Evolutionary conservation across 2,113 vertebrate species (phyloP), one percentile per base, ranked within the genome.

Genomic region (Solea solea): DNA sequence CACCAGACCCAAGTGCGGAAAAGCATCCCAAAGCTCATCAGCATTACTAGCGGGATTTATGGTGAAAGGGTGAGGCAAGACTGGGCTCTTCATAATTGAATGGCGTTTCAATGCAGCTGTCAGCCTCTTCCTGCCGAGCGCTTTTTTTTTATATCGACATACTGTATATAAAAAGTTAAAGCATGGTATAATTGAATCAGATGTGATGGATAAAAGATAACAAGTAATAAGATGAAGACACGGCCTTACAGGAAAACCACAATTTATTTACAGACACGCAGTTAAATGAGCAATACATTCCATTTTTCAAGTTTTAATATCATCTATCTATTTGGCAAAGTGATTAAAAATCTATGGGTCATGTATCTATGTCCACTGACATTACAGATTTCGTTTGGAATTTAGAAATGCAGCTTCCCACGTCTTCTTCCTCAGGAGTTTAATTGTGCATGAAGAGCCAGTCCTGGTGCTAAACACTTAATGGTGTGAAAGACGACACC

Each of bases 261-360:
- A 7, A 74, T 93, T 93, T 93, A 93, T 93, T 93, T 90, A 89
- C 83, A 92, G 82, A 86, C 74, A 81, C 61, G 88, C 72, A 85
- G 56, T 72, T 58, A 77, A 53, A 84, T 80, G 51, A 88, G 80
- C 70, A 86, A 46, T 56, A 48, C 58, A 68, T 50, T 80, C 61
- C 57, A 21, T 21, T 21, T 21, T 72, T 72, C 76, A 62, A 69
- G 16, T 56, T 82, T 80, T 54, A 70, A 68, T 64, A 27, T 71
- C 34, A 62, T 58, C 55, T 69, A 65, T 72, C 79, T 83, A 79
- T 89, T 90, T 89, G 89, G 87, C 89, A 91, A 89, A 86, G 78
- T 74, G 72, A 76, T 85, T 71, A 70, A 76, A 78, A 86, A 65
- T 67, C 79, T 76, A 88, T 58, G 45, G 54, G 9, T 60, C 14